Evolutionary conservation across 2,113 vertebrate genomes (phyloP).

Genomic region (Myiagra hebetior): DNA sequence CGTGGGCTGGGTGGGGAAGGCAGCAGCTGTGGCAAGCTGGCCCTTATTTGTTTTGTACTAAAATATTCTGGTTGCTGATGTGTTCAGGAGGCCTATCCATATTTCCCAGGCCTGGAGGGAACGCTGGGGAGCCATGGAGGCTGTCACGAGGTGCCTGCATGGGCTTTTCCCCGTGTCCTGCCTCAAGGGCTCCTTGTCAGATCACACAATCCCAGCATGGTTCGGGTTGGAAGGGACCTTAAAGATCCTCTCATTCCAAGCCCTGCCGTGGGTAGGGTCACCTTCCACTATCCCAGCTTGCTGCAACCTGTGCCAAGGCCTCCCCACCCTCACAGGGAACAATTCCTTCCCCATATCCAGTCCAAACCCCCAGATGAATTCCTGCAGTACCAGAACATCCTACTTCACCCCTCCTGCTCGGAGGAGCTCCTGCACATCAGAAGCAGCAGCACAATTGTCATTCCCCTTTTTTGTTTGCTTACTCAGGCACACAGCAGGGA

Average conservation of each 20-base stretch:
- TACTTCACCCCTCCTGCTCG: fast-evolving
- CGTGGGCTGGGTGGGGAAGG: not conserved
- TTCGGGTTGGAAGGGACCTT: not conserved
- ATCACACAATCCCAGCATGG: not conserved
- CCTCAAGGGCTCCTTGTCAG: not conserved
- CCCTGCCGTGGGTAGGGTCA: not conserved
- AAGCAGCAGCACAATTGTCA: not conserved
- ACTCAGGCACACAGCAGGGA: fast-evolving
- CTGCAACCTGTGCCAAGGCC: not conserved
- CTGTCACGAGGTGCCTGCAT: not conserved
- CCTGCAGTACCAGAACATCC: not conserved
- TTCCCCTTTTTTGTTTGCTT: not conserved
- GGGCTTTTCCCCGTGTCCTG: not conserved
- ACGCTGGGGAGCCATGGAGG: not conserved
- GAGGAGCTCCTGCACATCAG: not conserved
- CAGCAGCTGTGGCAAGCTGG: not conserved
- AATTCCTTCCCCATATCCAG: not conserved
- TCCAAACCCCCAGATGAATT: not conserved
- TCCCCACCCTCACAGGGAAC: not conserved
- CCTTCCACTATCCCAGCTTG: not conserved
- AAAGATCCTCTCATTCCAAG: no score
- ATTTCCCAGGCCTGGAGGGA: not conserved
- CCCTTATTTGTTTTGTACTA: not conserved
- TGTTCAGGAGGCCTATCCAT: not conserved
- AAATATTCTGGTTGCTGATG: not conserved